phyloP scores from a whole-genome alignment of 1,140 invertebrate species.

The Bombus terrestris region DNA sequence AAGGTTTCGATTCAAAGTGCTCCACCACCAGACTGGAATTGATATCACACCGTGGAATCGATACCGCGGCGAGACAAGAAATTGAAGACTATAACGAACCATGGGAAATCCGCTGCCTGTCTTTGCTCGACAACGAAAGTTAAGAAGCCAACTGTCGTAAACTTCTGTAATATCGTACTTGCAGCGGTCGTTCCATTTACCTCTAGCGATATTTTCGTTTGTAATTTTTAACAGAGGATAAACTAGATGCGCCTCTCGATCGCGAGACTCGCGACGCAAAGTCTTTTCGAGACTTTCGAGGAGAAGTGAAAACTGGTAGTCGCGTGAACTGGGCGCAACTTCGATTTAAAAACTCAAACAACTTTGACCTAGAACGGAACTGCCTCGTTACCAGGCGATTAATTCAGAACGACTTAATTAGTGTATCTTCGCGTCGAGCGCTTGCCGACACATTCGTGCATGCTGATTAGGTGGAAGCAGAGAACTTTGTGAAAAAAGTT shows the following conservation, averaged over 20 bases:
- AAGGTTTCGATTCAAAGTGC: conserved; percentile 47
- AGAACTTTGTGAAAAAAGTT: conserved; percentile 44
- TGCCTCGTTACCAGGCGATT: conserved; percentile 49
- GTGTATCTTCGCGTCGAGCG: conserved; percentile 44
- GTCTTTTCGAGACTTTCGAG: neutral
- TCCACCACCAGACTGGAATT: neutral
- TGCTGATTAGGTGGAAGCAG: conserved; percentile 36
- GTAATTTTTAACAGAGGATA: neutral
- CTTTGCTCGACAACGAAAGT: neutral
- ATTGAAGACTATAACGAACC: neutral
- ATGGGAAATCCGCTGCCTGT: neutral
- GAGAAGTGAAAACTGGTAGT: neutral
- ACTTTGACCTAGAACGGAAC: conserved; percentile 57
- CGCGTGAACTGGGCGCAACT: neutral
- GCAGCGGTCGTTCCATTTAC: neutral
- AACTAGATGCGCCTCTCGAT: neutral
- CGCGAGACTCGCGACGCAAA: neutral
- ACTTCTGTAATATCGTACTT: neutral
- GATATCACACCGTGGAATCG: conserved; percentile 10
- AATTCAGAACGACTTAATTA: conserved; percentile 58
- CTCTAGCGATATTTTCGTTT: neutral
- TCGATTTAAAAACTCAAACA: conserved; percentile 61
- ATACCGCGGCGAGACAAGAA: neutral
- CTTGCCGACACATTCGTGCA: conserved; percentile 18
- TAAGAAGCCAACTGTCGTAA: conserved; percentile 14